phyloP scores from a whole-genome alignment of 2,888 invertebrate genomes.

The Digitonthophagus gazella region DNA sequence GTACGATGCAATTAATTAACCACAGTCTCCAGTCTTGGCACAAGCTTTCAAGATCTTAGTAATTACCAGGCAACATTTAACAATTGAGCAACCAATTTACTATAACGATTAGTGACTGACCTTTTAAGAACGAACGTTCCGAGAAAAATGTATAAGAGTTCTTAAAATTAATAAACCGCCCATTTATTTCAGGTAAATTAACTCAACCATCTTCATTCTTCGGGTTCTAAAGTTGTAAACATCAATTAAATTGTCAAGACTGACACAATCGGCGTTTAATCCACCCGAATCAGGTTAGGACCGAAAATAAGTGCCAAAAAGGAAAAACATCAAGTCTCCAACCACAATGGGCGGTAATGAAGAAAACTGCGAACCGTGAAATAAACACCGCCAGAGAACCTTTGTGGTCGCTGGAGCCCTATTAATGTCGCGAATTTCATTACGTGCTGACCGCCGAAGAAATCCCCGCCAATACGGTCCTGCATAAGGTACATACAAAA shows the following conservation, averaged over 20 bases:
- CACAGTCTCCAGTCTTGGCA: not conserved
- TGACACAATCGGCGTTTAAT: not conserved
- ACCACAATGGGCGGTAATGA: slow-evolving; percentile 46
- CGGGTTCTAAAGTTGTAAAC: not conserved
- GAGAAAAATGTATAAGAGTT: not conserved
- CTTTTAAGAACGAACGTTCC: too few species aligned
- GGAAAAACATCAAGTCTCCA: slow-evolving; percentile 39
- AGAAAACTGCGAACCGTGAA: slow-evolving; percentile 45
- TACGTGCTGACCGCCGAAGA: not conserved
- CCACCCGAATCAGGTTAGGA: not conserved
- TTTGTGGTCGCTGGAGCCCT: slow-evolving; percentile 16
- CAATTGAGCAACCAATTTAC: too few species aligned
- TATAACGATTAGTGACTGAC: too few species aligned
- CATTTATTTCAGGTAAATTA: not conserved
- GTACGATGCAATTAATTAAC: not conserved
- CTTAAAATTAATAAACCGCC: not conserved
- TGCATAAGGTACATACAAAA: not conserved
- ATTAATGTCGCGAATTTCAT: not conserved
- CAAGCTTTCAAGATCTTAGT: not conserved
- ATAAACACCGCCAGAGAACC: slow-evolving; percentile 40
- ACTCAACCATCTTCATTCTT: not conserved
- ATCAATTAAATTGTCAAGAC: not conserved
- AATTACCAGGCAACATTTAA: not conserved
- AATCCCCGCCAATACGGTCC: not conserved
- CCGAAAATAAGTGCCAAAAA: not conserved